Percentiles rank a stretch among this genome's conserved stretches.
These are phyloP conservation scores for Apistogramma diplotaenia DNA, from an alignment of 2,113 vertebrate genomes.

Conservation along the genomic window DNA sequence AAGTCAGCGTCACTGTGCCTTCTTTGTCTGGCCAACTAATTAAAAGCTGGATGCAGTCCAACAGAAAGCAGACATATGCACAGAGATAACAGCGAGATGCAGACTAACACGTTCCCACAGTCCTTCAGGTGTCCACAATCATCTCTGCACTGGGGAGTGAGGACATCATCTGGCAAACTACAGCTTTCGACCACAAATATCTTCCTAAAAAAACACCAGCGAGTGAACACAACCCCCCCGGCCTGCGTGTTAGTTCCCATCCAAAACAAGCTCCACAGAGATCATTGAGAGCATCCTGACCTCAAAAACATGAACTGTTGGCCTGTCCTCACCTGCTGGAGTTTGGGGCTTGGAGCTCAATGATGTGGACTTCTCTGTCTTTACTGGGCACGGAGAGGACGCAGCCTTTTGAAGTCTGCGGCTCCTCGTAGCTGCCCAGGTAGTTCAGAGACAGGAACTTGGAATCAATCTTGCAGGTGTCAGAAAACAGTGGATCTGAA, in stretches of 20 bases:
- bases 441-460: slow-evolving; percentile 97
- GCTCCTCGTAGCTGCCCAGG: slow-evolving; percentile 88
- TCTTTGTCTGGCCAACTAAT: slow-evolving; percentile 91
- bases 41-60: slow-evolving; percentile 84
- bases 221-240: not conserved
- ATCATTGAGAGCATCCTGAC: slow-evolving; percentile 35
- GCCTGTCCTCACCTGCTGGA: slow-evolving; percentile 86
- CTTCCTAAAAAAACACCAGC: slow-evolving; percentile 28
- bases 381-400: slow-evolving; percentile 77
- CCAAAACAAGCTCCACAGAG: slow-evolving; percentile 50
- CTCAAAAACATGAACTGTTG: slow-evolving; percentile 33
- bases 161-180: slow-evolving; percentile 38
- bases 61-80: slow-evolving; percentile 83
- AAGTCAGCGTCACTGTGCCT: slow-evolving; percentile 72
- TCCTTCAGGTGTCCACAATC: slow-evolving; percentile 32
- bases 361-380: slow-evolving; percentile 87
- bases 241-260: slow-evolving; percentile 16
- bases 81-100: slow-evolving; percentile 75
- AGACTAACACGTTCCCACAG: slow-evolving; percentile 48
- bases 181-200: slow-evolving; percentile 29
- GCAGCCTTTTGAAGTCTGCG: slow-evolving; percentile 87
- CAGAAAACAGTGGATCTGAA: slow-evolving; percentile 87
- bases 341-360: slow-evolving; percentile 91
- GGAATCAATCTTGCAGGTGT: slow-evolving; percentile 88
- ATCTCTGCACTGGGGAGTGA: slow-evolving; percentile 41